phyloP scores from a whole-genome alignment of 2,113 vertebrate species.

The Tetrao urogallus region DNA sequence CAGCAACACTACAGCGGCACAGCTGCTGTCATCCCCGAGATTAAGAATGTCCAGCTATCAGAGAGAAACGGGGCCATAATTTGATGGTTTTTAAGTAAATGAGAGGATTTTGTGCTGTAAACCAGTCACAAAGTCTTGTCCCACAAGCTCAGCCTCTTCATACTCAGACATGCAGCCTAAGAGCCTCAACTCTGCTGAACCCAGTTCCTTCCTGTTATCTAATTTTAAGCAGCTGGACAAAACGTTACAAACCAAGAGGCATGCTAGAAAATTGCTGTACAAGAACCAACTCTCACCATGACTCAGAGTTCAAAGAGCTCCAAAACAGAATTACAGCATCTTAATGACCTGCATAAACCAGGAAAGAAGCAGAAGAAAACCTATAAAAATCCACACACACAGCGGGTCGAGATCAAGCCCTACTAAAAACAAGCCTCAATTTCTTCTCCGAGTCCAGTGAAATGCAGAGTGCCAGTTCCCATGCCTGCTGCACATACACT shows the following conservation, averaged over 20 bases:
- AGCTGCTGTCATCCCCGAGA: background rate
- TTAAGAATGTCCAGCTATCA: fast-evolving
- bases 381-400: background rate
- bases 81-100: background rate
- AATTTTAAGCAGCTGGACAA: background rate
- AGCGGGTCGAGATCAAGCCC: no score
- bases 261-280: background rate
- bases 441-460: background rate
- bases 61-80: background rate
- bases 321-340: background rate
- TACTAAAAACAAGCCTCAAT: background rate
- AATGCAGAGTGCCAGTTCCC: background rate
- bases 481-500: fast-evolving
- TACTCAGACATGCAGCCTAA: fast-evolving
- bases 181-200: background rate
- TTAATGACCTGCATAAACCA: background rate
- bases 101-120: background rate
- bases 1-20: background rate
- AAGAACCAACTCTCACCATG: background rate
- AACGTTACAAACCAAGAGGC: background rate
- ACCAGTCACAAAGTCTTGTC: background rate
- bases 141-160: fast-evolving
- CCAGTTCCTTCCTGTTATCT: background rate
- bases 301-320: background rate
- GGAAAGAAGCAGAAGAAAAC: background rate